Base-by-base conservation (phyloP, 2,888 invertebrate genomes). In the Andrena marginata region DNA sequence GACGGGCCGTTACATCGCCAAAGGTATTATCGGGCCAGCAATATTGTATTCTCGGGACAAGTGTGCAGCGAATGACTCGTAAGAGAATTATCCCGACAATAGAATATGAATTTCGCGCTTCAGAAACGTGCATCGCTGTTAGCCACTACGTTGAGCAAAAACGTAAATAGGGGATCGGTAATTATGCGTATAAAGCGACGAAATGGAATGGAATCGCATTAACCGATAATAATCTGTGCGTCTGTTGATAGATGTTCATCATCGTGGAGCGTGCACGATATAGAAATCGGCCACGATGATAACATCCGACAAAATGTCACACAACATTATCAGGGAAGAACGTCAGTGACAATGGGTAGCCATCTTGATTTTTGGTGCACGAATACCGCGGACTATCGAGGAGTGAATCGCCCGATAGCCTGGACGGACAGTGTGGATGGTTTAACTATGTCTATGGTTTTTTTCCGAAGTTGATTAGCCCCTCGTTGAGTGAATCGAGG, bases 301-400 rank as follows among this genome's bases (percentile, higher is more conserved):
- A 64, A 26, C n/a, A 29, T 81, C 62, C 42, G 67, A 16, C 29
- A 8, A 74, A 71, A 59, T 60, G 42, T 42, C 67, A 20, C 20
- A 33, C 60, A 59, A 23, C 73, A 83, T 71, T 82, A 82, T 82
- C 75, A 72, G 65, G 62, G 68, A 72, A 64, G 80, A 87, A 87
- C 89, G 87, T 89, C 88, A 89, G 78, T 87, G 83, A 85, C 77
- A 88, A 79, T 85, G 67, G 70, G 85, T 86, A 80, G 90, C 91
- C 91, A 91, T 91, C 85, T 91, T 91, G 83, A 64, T 79, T 85
- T 81, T 72, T 49, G 80, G 78, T 84, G 82, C 78, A 65, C 75
- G 82, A 82, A 78, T 83, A 71, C 71, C 79, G 82, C 79, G 81
- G 77, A 77, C 77, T 79, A 68, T 63, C 65, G 70, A 71, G 75